These are phyloP conservation scores for Oryzias sinensis DNA, from an alignment of 2,797 vertebrate genomes.

Conservation along the genomic window DNA sequence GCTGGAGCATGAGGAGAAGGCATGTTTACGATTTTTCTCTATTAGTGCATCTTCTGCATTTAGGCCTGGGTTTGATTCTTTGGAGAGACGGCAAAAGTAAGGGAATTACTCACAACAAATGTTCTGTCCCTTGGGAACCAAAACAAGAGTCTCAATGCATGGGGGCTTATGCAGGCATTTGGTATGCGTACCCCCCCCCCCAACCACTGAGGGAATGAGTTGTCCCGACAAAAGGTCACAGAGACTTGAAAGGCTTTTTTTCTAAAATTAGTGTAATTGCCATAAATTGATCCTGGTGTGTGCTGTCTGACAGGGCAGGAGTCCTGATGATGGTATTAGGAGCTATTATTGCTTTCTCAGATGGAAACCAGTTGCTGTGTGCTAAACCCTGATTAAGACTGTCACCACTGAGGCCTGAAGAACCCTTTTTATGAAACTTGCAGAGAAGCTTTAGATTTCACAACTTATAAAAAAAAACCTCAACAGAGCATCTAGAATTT, in stretches of 20 bases:
- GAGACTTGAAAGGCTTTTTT: conserved; percentile 38
- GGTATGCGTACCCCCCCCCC: neutral
- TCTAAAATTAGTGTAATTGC: conserved; percentile 39
- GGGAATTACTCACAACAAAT: conserved; percentile 9
- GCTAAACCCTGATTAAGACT: conserved; percentile 49
- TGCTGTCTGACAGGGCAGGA: conserved; percentile 31
- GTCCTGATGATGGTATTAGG: conserved; percentile 44
- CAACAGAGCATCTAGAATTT: conserved; percentile 8
- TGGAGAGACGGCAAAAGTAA: neutral
- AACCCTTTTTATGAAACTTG: conserved; percentile 30
- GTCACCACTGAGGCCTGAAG: conserved; percentile 45
- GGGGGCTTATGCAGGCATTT: conserved; percentile 1
- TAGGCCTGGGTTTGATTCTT: neutral
- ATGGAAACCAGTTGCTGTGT: conserved; percentile 59
- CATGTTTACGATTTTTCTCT: conserved; percentile 29
- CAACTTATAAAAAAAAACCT: conserved; percentile 29
- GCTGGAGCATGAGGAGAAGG: conserved; percentile 15
- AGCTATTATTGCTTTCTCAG: conserved; percentile 54
- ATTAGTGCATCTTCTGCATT: conserved; percentile 1
- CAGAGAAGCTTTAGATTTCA: conserved; percentile 16
- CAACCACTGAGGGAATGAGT: conserved; percentile 3
- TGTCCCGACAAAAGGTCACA: conserved; percentile 13
- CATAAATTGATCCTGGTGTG: conserved; percentile 46
- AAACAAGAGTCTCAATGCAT: conserved; percentile 5
- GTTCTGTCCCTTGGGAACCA: conserved; percentile 1